Conservation (phyloP, 2,113 vertebrate species). For the Orcinus orca region DNA sequence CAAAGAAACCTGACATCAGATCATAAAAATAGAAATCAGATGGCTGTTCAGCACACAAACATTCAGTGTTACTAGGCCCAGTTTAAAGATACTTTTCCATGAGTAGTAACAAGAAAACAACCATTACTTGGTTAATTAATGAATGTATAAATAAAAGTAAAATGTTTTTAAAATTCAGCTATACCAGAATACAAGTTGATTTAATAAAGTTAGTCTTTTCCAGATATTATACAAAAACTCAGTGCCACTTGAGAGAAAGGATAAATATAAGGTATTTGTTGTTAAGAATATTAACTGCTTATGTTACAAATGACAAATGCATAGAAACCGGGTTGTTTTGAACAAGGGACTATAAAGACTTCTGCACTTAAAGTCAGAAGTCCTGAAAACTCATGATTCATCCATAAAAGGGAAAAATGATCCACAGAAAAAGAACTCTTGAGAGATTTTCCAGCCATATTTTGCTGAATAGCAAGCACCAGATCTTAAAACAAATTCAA, state of each 20-base stretch:
- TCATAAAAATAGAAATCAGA: conserved; percentile 62
- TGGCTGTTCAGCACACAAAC: conserved; percentile 30
- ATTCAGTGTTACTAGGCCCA: background rate
- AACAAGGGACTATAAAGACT: background rate
- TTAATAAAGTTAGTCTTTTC: conserved; percentile 32
- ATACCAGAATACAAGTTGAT: background rate
- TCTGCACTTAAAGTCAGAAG: background rate
- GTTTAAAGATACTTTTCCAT: background rate
- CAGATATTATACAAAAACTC: background rate
- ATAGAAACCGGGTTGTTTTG: conserved; percentile 4
- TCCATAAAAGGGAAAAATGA: background rate
- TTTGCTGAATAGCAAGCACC: conserved; percentile 20
- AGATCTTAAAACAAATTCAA: conserved; percentile 50
- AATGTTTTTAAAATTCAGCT: conserved; percentile 30
- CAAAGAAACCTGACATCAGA: conserved; percentile 62
- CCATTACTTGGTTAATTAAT: background rate
- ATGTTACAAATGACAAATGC: background rate
- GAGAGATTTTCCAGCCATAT: conserved; percentile 46
- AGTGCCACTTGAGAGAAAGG: conserved; percentile 5
- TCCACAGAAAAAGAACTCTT: background rate
- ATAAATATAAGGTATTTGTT: background rate
- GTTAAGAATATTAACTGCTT: background rate
- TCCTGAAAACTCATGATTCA: conserved; percentile 25
- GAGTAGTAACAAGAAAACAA: background rate
- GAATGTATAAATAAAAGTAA: background rate